phyloP scores from a whole-genome alignment of 35 echinoderm and acorn worm species.

The Ophiothrix spiculata region DNA sequence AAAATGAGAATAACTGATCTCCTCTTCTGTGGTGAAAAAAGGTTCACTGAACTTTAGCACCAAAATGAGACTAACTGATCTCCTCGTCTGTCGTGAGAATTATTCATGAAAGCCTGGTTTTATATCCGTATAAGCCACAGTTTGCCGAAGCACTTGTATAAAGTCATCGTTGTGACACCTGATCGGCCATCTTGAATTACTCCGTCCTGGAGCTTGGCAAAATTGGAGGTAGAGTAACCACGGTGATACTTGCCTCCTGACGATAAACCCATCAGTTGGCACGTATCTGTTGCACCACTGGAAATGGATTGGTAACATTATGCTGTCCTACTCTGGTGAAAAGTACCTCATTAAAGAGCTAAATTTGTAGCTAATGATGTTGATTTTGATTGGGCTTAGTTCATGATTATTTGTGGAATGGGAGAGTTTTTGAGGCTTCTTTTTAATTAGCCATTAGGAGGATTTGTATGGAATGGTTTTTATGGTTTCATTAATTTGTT shows the following conservation, averaged over 20 bases:
- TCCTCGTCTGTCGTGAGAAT: neutral
- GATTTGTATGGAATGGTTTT: neutral
- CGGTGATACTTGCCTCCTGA: neutral
- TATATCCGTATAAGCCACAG: neutral
- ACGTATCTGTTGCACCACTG: neutral
- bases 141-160: neutral
- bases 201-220: neutral
- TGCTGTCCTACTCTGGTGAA: neutral
- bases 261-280: neutral
- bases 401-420: too few species aligned
- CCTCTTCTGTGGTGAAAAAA: too few species aligned
- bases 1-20: too few species aligned
- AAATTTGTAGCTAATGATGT: neutral
- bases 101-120: neutral
- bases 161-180: neutral
- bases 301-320: neutral
- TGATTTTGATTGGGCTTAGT: neutral
- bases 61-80: too few species aligned
- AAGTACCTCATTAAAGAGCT: constrained; percentile 13
- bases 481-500: neutral
- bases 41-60: too few species aligned
- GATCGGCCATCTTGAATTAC: constrained; percentile 4
- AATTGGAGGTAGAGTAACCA: neutral
- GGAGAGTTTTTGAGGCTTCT: neutral
- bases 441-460: neutral